A percentile compares a stretch with the other conserved stretches of the same genome.
Conservation (phyloP, 2,797 vertebrate species). For the Acanthurus tractus region DNA sequence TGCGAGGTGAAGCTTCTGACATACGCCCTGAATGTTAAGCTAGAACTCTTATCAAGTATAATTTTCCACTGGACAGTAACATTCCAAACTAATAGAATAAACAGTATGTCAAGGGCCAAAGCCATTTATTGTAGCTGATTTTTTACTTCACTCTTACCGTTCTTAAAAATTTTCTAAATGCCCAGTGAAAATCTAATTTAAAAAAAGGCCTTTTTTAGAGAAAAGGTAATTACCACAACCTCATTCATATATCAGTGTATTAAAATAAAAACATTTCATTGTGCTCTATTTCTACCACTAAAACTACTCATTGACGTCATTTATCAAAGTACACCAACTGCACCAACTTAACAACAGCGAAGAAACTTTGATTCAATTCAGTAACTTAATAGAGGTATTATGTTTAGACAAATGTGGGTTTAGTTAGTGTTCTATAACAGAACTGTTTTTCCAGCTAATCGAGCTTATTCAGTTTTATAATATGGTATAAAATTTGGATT, state of each 20-base stretch:
- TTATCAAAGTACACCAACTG: neutral
- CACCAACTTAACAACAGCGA: neutral
- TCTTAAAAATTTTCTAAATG: neutral
- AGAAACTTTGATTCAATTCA: neutral
- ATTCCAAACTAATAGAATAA: neutral
- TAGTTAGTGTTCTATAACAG: neutral
- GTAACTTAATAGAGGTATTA: neutral
- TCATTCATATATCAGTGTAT: neutral
- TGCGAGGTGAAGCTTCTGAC: slow-evolving; percentile 85
- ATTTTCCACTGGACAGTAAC: neutral
- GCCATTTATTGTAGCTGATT: neutral
- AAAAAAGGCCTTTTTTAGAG: neutral
- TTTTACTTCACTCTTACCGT: neutral
- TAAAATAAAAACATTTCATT: neutral
- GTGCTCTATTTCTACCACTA: neutral
- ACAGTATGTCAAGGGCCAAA: neutral
- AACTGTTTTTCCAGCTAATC: neutral
- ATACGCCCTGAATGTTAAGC: neutral
- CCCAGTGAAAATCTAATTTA: neutral
- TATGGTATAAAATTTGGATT: neutral
- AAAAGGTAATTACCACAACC: neutral
- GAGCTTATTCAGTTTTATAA: neutral
- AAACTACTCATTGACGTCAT: neutral
- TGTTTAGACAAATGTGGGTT: neutral
- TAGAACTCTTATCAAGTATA: neutral